Evolutionary conservation across 2,113 vertebrate genomes (phyloP), one percentile per base, ranked within the genome.

Genomic region (Gadus macrocephalus): DNA sequence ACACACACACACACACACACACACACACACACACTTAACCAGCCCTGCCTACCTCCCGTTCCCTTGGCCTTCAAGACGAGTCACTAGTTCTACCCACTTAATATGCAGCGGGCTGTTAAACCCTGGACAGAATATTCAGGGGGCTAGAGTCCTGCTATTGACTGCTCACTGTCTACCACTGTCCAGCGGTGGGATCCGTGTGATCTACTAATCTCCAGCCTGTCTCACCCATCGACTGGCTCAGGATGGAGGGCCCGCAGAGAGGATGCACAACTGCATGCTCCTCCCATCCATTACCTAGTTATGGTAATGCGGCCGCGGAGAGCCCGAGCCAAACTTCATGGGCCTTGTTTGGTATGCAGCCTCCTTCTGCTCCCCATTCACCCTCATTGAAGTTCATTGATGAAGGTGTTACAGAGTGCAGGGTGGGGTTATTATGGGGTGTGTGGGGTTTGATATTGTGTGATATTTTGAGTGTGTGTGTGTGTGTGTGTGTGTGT

Each of bases 251-350:
- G 62, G 76, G 86, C 74, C 82, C 72, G 64, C 19, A 73, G 84
- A 88, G 86, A 79, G 78, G 84, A 89, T 90, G 84, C 83, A 84
- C 74, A 83, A 79, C 83, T 84, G 84, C 85, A 89, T 88, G 80
- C 83, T 86, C 84, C 85, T 88, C 81, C 85, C 84, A 91, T 92
- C 89, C 82, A 86, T 91, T 90, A 87, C 69, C 70, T 31, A 38
- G 66, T 70, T 79, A 73, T 64, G 60, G 78, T 78, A 75, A 69
- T 49, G 1, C 69, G 55, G 28, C 67, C 69, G 55, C 67, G 77
- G 49, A 28, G 67, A 11, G 15, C 1, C 68, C 27, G 69, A 62
- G 56, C 38, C 66, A 56, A 74, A 64, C 35, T 59, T 62, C 59
- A 66, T 63, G 75, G 58, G 71, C 64, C 72, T 79, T 76, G 38